Evolutionary conservation across 2,888 invertebrate genomes (phyloP), one percentile per base, ranked within the genome.

Genomic region (Acleris literana): DNA sequence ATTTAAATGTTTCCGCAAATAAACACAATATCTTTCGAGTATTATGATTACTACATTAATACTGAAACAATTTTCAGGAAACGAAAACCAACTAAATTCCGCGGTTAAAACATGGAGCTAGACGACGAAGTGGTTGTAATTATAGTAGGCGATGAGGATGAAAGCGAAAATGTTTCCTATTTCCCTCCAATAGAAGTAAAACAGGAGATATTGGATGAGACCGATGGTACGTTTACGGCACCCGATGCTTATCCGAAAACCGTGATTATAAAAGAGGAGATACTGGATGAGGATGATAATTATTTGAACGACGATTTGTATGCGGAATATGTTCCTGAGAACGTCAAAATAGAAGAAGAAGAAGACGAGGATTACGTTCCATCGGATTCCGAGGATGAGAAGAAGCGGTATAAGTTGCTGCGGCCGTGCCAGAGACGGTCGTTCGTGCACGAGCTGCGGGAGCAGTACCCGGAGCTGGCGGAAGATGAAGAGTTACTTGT

Each of bases 361-460:
- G 69, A 63, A 4, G 71, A 75, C 44, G 63, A 69, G 16, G 53
- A 64, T 17, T 64, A 60, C 20, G 44, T 57, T 18, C 22, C 66
- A 43, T 59, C 39, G 17, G 25, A 64, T 7, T 3, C 55, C 6
- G 25, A 54, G 0, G 44, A 53, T 29, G 33, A 17, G 0, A 33
- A 17, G 25, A 64, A 66, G 4, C 70, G 76, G 25, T 69, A 72
- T 44, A 53, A 73, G 17, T 76, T 75, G 74, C 62, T 76, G 25
- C 72, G 71, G 39, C 76, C 78, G 1, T 71, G 72, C 33, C 75
- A 80, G 46, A 72, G 73, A 44, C 72, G 64, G n/a, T 88, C 88
- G 2, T 87, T 84, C 77, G 82, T 91, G 3, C 74, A 79, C 1
- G 80, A 88, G 57, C 69, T 90, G 7, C 74, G 76, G 20, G 72